A percentile compares a stretch with the other conserved stretches of the same genome.
Evolutionary conservation across 1,140 invertebrate species (phyloP).

Genomic region (Mesaphorura yosii): DNA sequence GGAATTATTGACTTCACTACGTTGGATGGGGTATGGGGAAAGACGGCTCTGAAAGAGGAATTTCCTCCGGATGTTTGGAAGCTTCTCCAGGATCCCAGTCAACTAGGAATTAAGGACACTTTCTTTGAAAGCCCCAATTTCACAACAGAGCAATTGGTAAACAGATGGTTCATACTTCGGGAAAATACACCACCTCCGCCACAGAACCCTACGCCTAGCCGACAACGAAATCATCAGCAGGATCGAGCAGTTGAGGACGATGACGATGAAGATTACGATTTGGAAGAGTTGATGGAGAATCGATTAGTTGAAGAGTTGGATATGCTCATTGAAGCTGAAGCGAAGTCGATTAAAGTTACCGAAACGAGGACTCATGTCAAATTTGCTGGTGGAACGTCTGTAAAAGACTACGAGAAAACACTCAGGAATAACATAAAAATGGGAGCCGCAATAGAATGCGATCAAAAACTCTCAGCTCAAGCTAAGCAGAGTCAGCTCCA

Average conservation of each 20-base stretch:
- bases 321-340: conserved; percentile 15
- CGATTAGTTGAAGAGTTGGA: conserved; percentile 22
- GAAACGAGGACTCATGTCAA: too few species aligned
- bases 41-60: background rate
- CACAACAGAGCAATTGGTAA: background rate
- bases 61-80: conserved; percentile 4
- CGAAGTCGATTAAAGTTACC: too few species aligned
- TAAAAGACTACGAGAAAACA: background rate
- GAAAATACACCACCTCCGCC: background rate
- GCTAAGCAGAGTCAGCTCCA: background rate
- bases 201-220: background rate
- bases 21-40: background rate
- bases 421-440: background rate
- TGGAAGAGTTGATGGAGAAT: conserved; percentile 22
- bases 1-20: conserved; percentile 13
- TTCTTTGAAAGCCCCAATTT: background rate
- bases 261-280: conserved; percentile 27
- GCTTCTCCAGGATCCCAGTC: background rate
- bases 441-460: background rate
- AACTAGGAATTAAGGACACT: background rate
- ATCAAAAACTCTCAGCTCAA: background rate
- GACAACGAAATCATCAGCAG: background rate
- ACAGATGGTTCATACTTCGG: background rate
- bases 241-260: conserved; percentile 4
- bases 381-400: background rate